Percentiles rank a stretch among this genome's conserved stretches.
These are phyloP conservation scores for Cryptocephalus moraei DNA, from an alignment of 2,888 invertebrate genomes.

Conservation along the genomic window DNA sequence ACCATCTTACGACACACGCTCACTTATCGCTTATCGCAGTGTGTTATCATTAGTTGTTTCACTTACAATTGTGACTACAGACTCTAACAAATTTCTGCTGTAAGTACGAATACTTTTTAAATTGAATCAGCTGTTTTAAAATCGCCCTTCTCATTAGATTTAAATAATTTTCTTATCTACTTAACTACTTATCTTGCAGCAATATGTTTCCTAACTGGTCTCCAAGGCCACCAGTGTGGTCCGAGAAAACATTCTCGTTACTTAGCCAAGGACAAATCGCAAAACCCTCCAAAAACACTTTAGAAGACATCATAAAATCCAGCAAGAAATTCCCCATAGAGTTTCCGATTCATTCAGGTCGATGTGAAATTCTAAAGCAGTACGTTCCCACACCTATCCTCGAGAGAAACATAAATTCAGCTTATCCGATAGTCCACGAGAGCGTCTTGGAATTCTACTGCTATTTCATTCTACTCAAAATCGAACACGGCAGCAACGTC, in stretches of 20 bases:
- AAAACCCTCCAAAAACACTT: background rate
- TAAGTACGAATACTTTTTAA: too few species aligned
- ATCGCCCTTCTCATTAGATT: too few species aligned
- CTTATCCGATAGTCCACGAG: slow-evolving; percentile 61
- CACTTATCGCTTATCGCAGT: too few species aligned
- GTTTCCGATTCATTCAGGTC: slow-evolving; percentile 34
- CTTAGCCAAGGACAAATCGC: slow-evolving; percentile 2
- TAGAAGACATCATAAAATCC: slow-evolving; percentile 29
- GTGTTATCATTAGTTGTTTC: too few species aligned
- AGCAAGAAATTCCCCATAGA: slow-evolving; percentile 35
- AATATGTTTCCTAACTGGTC: slow-evolving; percentile 9
- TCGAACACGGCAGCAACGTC: slow-evolving; percentile 22
- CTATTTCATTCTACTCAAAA: slow-evolving; percentile 55
- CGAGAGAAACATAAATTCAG: slow-evolving; percentile 44
- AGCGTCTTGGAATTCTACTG: slow-evolving; percentile 51
- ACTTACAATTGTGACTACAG: too few species aligned
- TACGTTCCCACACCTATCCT: slow-evolving; percentile 15
- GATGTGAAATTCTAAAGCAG: slow-evolving; percentile 24
- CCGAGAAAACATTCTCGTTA: slow-evolving; percentile 7
- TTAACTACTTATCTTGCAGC: too few species aligned
- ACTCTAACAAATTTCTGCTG: too few species aligned
- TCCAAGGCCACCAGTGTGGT: slow-evolving; percentile 14
- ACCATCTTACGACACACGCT: too few species aligned
- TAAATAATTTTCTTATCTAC: too few species aligned
- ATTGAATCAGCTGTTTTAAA: too few species aligned